Conservation (phyloP, 2,113 vertebrate genomes). For the Australoheros scitulus region DNA sequence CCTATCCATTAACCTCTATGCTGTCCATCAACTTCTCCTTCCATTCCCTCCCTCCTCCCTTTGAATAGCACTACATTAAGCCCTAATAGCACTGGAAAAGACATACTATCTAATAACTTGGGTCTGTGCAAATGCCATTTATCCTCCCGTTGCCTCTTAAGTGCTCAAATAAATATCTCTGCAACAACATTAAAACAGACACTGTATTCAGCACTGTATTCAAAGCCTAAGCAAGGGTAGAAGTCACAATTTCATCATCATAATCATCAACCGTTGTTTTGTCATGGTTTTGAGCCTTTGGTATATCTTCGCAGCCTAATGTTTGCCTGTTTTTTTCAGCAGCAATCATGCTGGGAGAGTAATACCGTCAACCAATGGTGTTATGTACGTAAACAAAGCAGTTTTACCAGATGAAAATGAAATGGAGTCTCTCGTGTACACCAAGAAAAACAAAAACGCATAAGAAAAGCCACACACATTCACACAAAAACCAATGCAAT, state of each 20-base stretch:
- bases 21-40: slow-evolving; percentile 29
- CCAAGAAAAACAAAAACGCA: background rate
- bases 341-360: background rate
- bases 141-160: slow-evolving; percentile 20
- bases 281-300: slow-evolving; percentile 16
- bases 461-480: background rate
- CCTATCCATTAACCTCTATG: background rate
- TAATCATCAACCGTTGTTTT: slow-evolving; percentile 13
- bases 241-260: slow-evolving; percentile 21
- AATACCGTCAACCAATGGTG: too few species aligned
- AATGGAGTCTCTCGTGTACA: background rate
- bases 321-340: background rate
- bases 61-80: slow-evolving; percentile 49
- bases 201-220: slow-evolving; percentile 29
- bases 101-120: slow-evolving; percentile 53
- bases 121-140: slow-evolving; percentile 26
- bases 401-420: slow-evolving; percentile 19
- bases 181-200: slow-evolving; percentile 36
- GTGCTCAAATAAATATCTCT: slow-evolving; percentile 47
- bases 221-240: slow-evolving; percentile 20
- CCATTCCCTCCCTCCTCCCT: background rate
- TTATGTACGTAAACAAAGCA: background rate
- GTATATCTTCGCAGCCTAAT: background rate
- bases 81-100: slow-evolving; percentile 61
- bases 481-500: background rate